These are phyloP conservation scores for Deilephila elpenor DNA, from an alignment of 2,888 invertebrate species.

Conservation along the genomic window DNA sequence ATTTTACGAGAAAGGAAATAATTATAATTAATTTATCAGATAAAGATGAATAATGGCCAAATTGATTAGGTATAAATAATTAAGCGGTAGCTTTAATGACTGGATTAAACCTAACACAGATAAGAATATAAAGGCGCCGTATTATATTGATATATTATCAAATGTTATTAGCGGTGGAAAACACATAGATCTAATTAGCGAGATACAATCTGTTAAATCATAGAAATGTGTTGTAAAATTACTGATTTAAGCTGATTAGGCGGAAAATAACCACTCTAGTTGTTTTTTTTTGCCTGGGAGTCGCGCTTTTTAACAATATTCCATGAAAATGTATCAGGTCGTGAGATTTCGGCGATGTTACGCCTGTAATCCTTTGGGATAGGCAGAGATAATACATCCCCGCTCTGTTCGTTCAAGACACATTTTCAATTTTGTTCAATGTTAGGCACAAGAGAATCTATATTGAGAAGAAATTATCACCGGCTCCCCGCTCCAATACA, in stretches of 20 bases:
- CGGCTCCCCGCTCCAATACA: too few species aligned
- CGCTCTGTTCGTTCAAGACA: too few species aligned
- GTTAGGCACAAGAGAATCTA: too few species aligned
- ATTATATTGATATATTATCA: not conserved
- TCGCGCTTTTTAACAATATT: too few species aligned
- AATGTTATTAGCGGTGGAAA: not conserved
- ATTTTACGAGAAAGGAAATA: not conserved
- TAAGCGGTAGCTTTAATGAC: slow-evolving; percentile 11
- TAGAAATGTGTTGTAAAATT: not conserved
- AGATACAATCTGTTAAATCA: not conserved
- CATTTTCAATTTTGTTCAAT: too few species aligned
- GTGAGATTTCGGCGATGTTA: too few species aligned
- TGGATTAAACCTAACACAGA: not conserved
- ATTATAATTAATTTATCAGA: slow-evolving; percentile 4
- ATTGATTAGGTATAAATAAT: not conserved
- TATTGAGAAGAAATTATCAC: too few species aligned
- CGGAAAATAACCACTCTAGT: not conserved
- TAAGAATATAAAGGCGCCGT: slow-evolving; percentile 4
- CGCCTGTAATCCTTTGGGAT: too few species aligned
- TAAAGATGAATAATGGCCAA: not conserved
- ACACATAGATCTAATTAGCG: not conserved
- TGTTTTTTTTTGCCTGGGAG: not conserved
- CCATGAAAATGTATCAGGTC: too few species aligned
- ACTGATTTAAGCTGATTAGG: not conserved
- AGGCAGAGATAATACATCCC: too few species aligned